Conservation (phyloP, 2,113 vertebrate genomes). For the Epinephelus fuscoguttatus region DNA sequence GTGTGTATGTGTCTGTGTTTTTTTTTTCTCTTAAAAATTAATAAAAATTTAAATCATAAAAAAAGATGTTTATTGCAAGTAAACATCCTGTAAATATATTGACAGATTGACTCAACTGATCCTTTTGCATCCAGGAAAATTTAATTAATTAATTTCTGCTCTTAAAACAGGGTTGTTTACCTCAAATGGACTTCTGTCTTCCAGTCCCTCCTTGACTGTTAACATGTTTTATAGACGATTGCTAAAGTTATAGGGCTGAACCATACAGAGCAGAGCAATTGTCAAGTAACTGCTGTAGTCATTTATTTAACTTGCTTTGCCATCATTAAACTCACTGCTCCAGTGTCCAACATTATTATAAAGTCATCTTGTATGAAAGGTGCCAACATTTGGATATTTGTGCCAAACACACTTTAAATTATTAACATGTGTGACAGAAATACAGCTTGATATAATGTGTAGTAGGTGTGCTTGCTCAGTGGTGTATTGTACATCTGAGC, state of each 20-base stretch:
- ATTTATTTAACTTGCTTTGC: conserved; percentile 16
- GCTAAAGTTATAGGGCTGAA: conserved; percentile 30
- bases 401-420: neutral
- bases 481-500: too few relatives aligned
- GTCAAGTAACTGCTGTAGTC: conserved; percentile 39
- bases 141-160: conserved; percentile 2
- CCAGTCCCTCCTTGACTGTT: conserved; percentile 17
- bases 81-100: neutral
- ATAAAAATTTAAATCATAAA: too few relatives aligned
- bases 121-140: conserved; percentile 9
- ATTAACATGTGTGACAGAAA: neutral
- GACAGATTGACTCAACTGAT: neutral
- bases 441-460: neutral
- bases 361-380: neutral
- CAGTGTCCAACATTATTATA: neutral
- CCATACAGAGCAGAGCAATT: conserved; percentile 41
- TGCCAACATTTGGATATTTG: neutral
- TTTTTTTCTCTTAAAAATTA: too few relatives aligned
- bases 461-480: neutral
- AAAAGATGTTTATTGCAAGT: neutral
- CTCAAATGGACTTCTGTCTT: conserved; percentile 3
- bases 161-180: conserved; percentile 1
- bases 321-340: conserved; percentile 13
- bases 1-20: too few relatives aligned
- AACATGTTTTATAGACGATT: conserved; percentile 54